These are phyloP conservation scores for Theocolax elegans DNA, from an alignment of 1,140 invertebrate species.

Conservation along the genomic window DNA sequence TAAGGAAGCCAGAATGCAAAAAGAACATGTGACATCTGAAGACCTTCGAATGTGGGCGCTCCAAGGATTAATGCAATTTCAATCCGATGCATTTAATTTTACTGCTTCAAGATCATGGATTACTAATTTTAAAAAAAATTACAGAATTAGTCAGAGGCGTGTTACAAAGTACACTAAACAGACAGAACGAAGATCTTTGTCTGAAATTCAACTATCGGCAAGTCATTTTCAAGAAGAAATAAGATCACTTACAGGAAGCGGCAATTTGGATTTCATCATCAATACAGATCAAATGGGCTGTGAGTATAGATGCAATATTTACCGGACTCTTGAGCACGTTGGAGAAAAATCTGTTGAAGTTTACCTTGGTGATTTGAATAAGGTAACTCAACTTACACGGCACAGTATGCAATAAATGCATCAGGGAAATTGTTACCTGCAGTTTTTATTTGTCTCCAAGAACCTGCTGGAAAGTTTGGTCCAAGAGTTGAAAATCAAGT, in stretches of 20 bases:
- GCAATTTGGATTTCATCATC: background rate
- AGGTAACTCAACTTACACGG: background rate
- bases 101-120: slow-evolving; percentile 43
- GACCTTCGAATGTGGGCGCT: slow-evolving; percentile 44
- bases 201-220: slow-evolving; percentile 29
- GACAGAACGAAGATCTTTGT: slow-evolving; percentile 41
- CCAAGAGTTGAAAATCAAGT: slow-evolving; percentile 1
- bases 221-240: background rate
- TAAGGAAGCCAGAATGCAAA: slow-evolving; percentile 26
- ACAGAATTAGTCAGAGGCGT: slow-evolving; percentile 45
- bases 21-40: slow-evolving; percentile 41
- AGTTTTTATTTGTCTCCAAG: slow-evolving; percentile 25
- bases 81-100: slow-evolving; percentile 30
- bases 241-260: too few species aligned
- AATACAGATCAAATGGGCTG: slow-evolving; percentile 36
- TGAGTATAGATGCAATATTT: too few species aligned
- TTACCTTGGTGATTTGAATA: background rate
- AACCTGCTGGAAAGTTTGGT: slow-evolving; percentile 6
- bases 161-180: slow-evolving; percentile 44
- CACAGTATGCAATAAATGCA: background rate
- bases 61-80: slow-evolving; percentile 33
- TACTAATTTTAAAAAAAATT: slow-evolving; percentile 41
- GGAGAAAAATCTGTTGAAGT: background rate
- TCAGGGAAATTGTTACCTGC: slow-evolving; percentile 15
- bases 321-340: background rate